phyloP scores from a whole-genome alignment of 1,140 invertebrate genomes.

The Drosophila albomicans region DNA sequence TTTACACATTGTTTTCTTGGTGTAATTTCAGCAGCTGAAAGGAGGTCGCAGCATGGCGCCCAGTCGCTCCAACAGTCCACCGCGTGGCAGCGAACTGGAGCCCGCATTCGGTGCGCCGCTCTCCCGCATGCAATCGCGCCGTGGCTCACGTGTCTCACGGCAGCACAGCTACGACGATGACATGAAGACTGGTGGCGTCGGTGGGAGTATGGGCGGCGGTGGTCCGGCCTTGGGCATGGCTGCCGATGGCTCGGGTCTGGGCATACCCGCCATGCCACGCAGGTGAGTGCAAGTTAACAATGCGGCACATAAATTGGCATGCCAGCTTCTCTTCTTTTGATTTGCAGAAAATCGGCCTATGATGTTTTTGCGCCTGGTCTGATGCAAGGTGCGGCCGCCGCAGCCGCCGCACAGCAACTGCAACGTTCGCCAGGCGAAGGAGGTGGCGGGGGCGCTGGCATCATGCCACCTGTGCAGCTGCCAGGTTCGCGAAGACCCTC shows the following conservation, averaged over 20 bases:
- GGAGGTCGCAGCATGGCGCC: slow-evolving; percentile 85
- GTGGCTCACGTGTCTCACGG: slow-evolving; percentile 89
- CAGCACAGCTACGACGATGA: slow-evolving; percentile 94
- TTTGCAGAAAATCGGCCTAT: slow-evolving; percentile 90
- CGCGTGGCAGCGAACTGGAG: slow-evolving; percentile 76
- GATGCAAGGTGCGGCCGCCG: slow-evolving; percentile 61
- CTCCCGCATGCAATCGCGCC: slow-evolving; percentile 85
- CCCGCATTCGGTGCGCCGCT: slow-evolving; percentile 75
- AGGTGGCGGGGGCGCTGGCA: slow-evolving; percentile 44
- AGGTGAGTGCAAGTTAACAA: slow-evolving; percentile 83
- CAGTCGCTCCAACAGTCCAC: slow-evolving; percentile 86
- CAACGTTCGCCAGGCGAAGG: slow-evolving; percentile 74
- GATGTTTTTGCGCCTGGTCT: slow-evolving; percentile 89
- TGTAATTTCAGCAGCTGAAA: slow-evolving; percentile 75
- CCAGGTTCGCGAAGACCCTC: slow-evolving; percentile 88
- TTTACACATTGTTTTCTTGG: slow-evolving; percentile 2
- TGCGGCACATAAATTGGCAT: background rate
- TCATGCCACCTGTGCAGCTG: slow-evolving; percentile 77
- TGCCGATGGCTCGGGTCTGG: slow-evolving; percentile 85
- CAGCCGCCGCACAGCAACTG: slow-evolving; percentile 55
- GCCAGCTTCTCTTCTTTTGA: background rate
- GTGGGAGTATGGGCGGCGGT: slow-evolving; percentile 85
- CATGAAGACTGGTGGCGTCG: slow-evolving; percentile 84
- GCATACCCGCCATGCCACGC: slow-evolving; percentile 89
- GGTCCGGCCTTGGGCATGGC: slow-evolving; percentile 86